phyloP scores from a whole-genome alignment of 2,797 vertebrate species.

The Betta splendens region DNA sequence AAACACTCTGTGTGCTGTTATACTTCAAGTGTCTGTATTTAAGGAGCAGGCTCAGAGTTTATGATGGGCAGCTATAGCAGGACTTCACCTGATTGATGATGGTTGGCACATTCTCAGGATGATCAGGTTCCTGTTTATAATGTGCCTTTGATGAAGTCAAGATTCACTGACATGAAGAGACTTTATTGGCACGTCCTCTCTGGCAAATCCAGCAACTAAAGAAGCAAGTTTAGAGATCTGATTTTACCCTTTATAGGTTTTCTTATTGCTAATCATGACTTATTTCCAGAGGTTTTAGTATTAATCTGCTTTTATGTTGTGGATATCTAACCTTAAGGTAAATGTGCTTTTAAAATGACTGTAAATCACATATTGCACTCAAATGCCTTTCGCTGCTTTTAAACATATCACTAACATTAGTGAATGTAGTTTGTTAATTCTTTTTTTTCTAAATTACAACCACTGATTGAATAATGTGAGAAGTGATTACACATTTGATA shows the following conservation, averaged over 20 bases:
- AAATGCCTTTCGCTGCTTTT: constrained; percentile 57
- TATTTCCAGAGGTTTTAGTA: background rate
- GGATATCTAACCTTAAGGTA: constrained; percentile 28
- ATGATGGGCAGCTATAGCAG: background rate
- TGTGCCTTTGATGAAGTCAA: constrained; percentile 54
- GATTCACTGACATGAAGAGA: no score
- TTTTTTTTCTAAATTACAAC: constrained; percentile 26
- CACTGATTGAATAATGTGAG: constrained; percentile 26
- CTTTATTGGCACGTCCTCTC: background rate
- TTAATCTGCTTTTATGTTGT: background rate
- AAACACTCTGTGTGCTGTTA: constrained; percentile 3
- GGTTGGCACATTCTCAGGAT: constrained; percentile 28
- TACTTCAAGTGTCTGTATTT: constrained; percentile 9
- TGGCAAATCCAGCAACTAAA: background rate
- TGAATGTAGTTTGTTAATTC: constrained; percentile 39
- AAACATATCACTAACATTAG: constrained; percentile 8
- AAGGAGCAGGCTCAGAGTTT: background rate
- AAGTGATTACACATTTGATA: constrained; percentile 13
- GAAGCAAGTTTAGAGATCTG: background rate
- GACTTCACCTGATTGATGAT: no score
- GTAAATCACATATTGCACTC: constrained; percentile 21
- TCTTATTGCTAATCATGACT: background rate
- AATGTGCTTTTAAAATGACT: constrained; percentile 16
- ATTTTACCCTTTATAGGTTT: constrained; percentile 3
- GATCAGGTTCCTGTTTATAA: constrained; percentile 10